Base-by-base conservation (phyloP, 2,797 vertebrate genomes). In the Gallinago nigripennis region DNA sequence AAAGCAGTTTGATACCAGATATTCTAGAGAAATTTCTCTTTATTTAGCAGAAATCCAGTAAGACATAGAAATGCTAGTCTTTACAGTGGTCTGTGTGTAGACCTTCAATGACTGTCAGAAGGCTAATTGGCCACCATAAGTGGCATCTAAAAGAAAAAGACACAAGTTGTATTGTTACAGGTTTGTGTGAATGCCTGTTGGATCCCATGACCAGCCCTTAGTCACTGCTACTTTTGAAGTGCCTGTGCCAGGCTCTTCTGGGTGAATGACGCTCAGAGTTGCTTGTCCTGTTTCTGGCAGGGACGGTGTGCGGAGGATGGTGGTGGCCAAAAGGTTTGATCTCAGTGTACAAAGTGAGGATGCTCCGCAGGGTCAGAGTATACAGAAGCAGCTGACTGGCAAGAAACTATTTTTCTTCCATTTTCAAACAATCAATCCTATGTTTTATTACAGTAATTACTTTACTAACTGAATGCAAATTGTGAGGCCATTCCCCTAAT, bases 191-290 rank as follows among this genome's bases (percentile, higher is more conserved):
- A 33, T 23, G 28, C 33, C 37, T 65, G 18, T 25, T 24, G 51
- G 35, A 35, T 50, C n/a, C 39, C 24, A 3, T 27, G 23, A 48
- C 31, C 20, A 70, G 56, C 31, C 68, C 7, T 25, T 31, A 50
- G 4, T 18, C 0, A 0, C 27, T 51, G 0, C 16, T 9, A 0
- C 41, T 60, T 86, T 16, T 45, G 31, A 35, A 45, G 46, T 33
- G 21, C 28, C 51, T 41, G 31, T 48, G 31, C 35, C 45, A 5
- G 63, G 46, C 66, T 79, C 6, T 33, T 18, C 43, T 17, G 27
- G 11, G 6, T 69, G 60, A 69, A 50, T 33, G 43, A 28, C 33
- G 5, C 3, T 21, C 43, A 56, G 46, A 70, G 43, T 35, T 61
- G 23, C 30, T 51, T 69, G 17, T 43, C 16, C 60, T 73, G 9